These are phyloP conservation scores for Lingula anatina DNA, from an alignment of 2,888 invertebrate species.

Conservation along the genomic window DNA sequence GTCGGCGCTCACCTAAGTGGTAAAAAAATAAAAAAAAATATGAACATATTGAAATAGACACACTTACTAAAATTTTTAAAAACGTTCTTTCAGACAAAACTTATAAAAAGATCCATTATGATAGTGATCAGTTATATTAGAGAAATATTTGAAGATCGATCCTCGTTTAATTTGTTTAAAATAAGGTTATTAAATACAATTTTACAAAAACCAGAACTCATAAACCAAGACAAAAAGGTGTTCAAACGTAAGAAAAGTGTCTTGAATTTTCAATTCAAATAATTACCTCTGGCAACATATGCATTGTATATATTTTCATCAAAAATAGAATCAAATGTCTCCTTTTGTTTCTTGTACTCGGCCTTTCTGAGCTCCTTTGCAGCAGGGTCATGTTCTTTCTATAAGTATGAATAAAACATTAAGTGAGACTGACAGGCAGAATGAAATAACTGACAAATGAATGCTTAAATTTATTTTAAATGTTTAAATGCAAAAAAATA, in stretches of 20 bases:
- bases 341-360: conserved; percentile 68
- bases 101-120: background rate
- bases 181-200: background rate
- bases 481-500: too few species aligned
- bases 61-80: background rate
- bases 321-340: conserved; percentile 86
- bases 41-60: background rate
- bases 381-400: conserved; percentile 36
- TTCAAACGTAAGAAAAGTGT: background rate
- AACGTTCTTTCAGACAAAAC: background rate
- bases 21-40: too few species aligned
- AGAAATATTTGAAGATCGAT: background rate
- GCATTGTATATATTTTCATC: conserved; percentile 78
- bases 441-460: background rate
- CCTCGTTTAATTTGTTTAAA: background rate
- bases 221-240: too few species aligned
- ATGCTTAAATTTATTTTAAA: too few species aligned
- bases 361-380: conserved; percentile 53
- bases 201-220: too few species aligned
- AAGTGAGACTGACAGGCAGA: background rate
- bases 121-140: too few species aligned
- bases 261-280: background rate
- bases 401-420: conserved; percentile 1
- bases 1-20: conserved; percentile 68
- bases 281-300: conserved; percentile 69